Evolutionary conservation across 2,797 vertebrate species (phyloP), one percentile per base, ranked within the genome.

Genomic region (Pteronotus mesoamericanus): DNA sequence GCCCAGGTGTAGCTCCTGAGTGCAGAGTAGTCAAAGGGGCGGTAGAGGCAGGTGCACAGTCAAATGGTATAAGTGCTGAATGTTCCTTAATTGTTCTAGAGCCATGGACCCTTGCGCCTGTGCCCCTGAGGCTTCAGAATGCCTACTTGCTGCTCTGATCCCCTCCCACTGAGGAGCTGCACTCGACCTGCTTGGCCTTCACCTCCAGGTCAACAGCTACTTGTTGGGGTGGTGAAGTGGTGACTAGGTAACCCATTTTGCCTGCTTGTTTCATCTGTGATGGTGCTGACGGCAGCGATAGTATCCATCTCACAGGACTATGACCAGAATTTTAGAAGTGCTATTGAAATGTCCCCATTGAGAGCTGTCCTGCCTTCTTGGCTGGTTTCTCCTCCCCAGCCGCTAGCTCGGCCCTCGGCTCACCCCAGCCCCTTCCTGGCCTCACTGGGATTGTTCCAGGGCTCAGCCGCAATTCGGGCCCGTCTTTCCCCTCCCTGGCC

Each of bases 301-400:
- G 57, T 66, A 22, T 37, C 39, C 53, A 9, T 66, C 57, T 51
- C 3, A 46, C n/a, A 12, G 22, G n/a, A 34, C 24, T 51, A 21
- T 29, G 32, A 51, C 32, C 69, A 92, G 79, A 29, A 93, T 71
- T 89, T 95, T 77, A 39, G 9, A 95, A 75, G 18, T 82, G 37
- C 53, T 53, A 10, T 46, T 2, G 7, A 77, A 69, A 89, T 55
- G 55, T 46, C 61, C 59, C 14, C 32, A 22, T 68, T 61, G 64
- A 55, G 64, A 42, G 37, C 44, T 0, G 5, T 39, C 32, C 34
- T 85, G 6, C n/a, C 16, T 69, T 61, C 44, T 61, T 37, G 22
- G 10, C 98, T 99, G 97, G 98, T 99, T 95, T 79, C 82, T 29
- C 53, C 39, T 59, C 16, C 19, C 11, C 18, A 42, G 32, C 24